These are phyloP conservation scores for Drosophila setifemur DNA, from an alignment of 1,140 invertebrate species.

Conservation along the genomic window DNA sequence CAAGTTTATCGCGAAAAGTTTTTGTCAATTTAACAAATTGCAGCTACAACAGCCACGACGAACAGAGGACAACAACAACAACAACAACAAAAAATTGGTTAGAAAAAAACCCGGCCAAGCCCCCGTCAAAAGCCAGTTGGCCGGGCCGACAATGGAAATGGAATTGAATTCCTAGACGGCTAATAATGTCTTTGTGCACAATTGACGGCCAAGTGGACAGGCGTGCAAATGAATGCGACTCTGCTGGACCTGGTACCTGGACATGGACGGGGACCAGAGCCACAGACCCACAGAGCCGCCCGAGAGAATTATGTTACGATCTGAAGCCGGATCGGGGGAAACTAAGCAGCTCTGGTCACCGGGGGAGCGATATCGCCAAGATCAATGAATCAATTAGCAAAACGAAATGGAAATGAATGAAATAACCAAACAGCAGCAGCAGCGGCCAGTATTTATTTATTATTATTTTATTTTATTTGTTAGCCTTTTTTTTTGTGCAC, in stretches of 20 bases:
- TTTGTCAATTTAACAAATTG: constrained; percentile 81
- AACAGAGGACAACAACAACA: not conserved
- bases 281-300: too few species aligned
- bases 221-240: constrained; percentile 69
- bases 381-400: constrained; percentile 81
- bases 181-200: constrained; percentile 81
- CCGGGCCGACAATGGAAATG: constrained; percentile 68
- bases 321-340: constrained; percentile 2
- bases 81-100: constrained; percentile 7
- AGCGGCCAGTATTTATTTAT: constrained; percentile 20
- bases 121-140: constrained; percentile 34
- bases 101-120: constrained; percentile 30
- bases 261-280: too few species aligned
- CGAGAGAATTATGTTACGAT: constrained; percentile 73
- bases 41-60: constrained; percentile 43
- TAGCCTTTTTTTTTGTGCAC: not conserved
- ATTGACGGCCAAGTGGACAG: constrained; percentile 73
- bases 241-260: not conserved
- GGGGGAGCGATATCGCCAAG: constrained; percentile 64
- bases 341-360: constrained; percentile 26
- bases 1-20: constrained; percentile 76
- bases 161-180: constrained; percentile 78
- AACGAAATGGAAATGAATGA: constrained; percentile 75
- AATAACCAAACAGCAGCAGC: constrained; percentile 37
- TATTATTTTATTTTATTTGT: constrained; percentile 1